Evolutionary conservation across 1,140 invertebrate genomes (phyloP).

Genomic region (Bombus picipes): DNA sequence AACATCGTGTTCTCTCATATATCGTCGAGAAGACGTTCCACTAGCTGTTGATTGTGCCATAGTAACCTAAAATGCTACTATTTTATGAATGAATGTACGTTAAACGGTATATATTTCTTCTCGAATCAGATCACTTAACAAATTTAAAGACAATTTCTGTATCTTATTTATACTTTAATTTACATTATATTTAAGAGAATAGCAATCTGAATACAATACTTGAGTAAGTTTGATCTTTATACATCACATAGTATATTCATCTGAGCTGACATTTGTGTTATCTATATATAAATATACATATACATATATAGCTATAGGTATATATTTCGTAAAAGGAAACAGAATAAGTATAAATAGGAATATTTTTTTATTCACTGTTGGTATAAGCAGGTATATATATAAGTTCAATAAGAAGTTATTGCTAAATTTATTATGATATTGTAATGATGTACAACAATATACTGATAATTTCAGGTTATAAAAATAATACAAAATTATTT

Average conservation of each 20-base stretch:
- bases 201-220: slow-evolving; percentile 11
- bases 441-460: background rate
- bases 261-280: slow-evolving; percentile 34
- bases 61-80: slow-evolving; percentile 52
- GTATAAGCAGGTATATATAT: background rate
- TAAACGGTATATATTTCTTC: background rate
- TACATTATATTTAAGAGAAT: slow-evolving; percentile 31
- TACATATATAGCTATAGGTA: background rate
- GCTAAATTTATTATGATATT: background rate
- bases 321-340: background rate
- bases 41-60: slow-evolving; percentile 84
- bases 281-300: slow-evolving; percentile 19
- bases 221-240: slow-evolving; percentile 30
- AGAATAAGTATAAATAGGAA: background rate
- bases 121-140: background rate
- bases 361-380: background rate
- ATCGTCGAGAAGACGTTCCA: slow-evolving; percentile 83
- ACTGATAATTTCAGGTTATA: background rate
- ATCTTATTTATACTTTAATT: slow-evolving; percentile 26
- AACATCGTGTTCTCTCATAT: slow-evolving; percentile 82
- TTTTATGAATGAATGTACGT: background rate
- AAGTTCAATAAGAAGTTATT: background rate
- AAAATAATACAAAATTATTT: background rate
- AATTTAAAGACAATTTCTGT: background rate
- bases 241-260: slow-evolving; percentile 30